Evolutionary conservation across 2,113 vertebrate genomes (phyloP).

Genomic region (Promerops cafer): DNA sequence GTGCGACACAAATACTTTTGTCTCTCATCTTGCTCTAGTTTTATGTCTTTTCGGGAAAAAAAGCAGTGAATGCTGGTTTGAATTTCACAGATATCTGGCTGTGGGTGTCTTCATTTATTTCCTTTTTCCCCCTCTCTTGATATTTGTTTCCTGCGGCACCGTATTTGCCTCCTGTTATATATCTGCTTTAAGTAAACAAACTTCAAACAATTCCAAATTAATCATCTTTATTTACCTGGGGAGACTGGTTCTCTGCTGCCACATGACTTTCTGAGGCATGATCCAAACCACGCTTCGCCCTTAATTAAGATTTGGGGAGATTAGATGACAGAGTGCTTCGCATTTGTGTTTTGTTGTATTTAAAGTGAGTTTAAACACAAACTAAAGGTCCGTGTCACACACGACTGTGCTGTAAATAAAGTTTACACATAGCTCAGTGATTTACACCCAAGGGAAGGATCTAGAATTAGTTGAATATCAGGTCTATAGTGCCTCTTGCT

Average conservation of each 20-base stretch:
- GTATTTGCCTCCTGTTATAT: slow-evolving; percentile 9
- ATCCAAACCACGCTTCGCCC: neutral
- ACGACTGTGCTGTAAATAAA: neutral
- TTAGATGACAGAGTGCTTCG: neutral
- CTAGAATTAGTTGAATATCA: neutral
- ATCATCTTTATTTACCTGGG: slow-evolving; percentile 1
- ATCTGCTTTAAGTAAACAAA: neutral
- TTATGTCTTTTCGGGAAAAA: neutral
- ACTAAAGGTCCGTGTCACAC: neutral
- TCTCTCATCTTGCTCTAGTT: neutral
- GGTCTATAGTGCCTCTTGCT: neutral
- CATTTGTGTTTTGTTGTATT: neutral
- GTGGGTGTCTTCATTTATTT: neutral
- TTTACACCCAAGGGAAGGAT: neutral
- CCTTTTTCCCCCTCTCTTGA: neutral
- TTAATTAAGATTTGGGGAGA: slow-evolving; percentile 13
- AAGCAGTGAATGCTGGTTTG: neutral
- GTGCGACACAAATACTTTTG: neutral
- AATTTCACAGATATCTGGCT: neutral
- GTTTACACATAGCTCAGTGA: neutral
- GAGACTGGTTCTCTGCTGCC: slow-evolving; percentile 1
- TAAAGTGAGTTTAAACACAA: neutral
- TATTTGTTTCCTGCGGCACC: neutral
- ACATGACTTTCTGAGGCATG: neutral
- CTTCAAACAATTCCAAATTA: slow-evolving; percentile 37